Percentiles rank a stretch among this genome's conserved stretches.
Conservation (phyloP, 1,140 invertebrate species). For the Glomeris maerens region DNA sequence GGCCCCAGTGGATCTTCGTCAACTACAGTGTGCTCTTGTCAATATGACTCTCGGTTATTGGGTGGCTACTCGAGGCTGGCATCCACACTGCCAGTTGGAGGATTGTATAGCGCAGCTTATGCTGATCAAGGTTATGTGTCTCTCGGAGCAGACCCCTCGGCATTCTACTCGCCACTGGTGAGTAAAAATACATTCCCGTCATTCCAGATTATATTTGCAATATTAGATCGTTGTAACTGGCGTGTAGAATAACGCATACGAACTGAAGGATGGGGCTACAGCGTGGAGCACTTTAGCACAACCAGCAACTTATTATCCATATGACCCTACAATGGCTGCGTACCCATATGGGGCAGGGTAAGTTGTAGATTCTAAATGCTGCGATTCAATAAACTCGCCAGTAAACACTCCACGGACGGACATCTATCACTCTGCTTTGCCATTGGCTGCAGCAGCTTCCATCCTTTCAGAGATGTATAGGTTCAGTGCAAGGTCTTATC, state of each 20-base stretch:
- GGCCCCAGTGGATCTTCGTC: too few species aligned
- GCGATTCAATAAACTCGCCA: too few species aligned
- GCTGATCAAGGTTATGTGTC: slow-evolving; percentile 52
- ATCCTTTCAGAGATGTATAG: too few species aligned
- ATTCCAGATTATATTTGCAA: not conserved
- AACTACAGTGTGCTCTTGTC: slow-evolving; percentile 93
- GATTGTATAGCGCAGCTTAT: slow-evolving; percentile 55
- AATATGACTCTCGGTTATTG: slow-evolving; percentile 54
- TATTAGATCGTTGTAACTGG: not conserved
- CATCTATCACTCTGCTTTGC: too few species aligned
- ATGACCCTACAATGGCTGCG: slow-evolving; percentile 1
- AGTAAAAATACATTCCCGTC: slow-evolving; percentile 36
- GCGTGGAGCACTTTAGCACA: slow-evolving; percentile 1
- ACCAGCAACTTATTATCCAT: slow-evolving; percentile 1
- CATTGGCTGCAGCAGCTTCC: too few species aligned
- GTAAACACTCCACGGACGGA: too few species aligned
- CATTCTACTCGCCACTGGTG: slow-evolving; percentile 89
- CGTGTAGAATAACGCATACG: not conserved
- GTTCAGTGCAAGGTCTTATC: too few species aligned
- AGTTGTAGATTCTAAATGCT: too few species aligned
- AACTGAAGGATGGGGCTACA: not conserved
- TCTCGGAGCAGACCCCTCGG: slow-evolving; percentile 83
- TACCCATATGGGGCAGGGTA: not conserved
- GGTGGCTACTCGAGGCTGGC: slow-evolving; percentile 15
- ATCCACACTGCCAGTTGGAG: slow-evolving; percentile 19